These are phyloP conservation scores for Peromyscus aztecus DNA, from an alignment of 2,797 vertebrate species.

Conservation along the genomic window DNA sequence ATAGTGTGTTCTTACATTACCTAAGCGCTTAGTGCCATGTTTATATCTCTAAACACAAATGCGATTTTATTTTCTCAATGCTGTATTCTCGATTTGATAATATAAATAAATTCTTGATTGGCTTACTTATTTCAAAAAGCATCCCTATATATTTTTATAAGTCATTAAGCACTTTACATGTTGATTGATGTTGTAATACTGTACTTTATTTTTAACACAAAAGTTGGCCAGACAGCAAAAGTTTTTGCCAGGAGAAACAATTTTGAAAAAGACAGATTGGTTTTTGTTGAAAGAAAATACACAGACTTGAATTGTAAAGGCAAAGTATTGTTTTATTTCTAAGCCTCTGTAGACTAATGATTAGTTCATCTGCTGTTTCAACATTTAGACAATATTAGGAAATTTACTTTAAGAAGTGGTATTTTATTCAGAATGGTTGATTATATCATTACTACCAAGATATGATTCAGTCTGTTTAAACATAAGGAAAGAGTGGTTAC, in stretches of 20 bases:
- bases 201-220: constrained; percentile 85
- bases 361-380: constrained; percentile 68
- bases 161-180: constrained; percentile 78
- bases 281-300: constrained; percentile 75
- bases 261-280: constrained; percentile 84
- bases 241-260: constrained; percentile 85
- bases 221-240: constrained; percentile 85
- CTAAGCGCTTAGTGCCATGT: constrained; percentile 50
- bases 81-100: constrained; percentile 70
- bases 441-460: constrained; percentile 62
- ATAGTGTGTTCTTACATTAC: constrained; percentile 65
- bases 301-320: constrained; percentile 59
- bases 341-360: constrained; percentile 71
- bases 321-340: constrained; percentile 75
- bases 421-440: constrained; percentile 67
- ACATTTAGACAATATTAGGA: constrained; percentile 80
- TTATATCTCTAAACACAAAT: constrained; percentile 67
- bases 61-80: constrained; percentile 71
- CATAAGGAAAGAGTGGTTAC: not conserved
- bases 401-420: constrained; percentile 63
- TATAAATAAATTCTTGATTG: constrained; percentile 72
- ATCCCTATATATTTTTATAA: constrained; percentile 78
- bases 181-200: constrained; percentile 83
- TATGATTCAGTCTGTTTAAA: constrained; percentile 52
- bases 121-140: constrained; percentile 71